Evolutionary conservation across 1,140 invertebrate species (phyloP), one percentile per base, ranked within the genome.

Genomic region (Heliconius hermathena): DNA sequence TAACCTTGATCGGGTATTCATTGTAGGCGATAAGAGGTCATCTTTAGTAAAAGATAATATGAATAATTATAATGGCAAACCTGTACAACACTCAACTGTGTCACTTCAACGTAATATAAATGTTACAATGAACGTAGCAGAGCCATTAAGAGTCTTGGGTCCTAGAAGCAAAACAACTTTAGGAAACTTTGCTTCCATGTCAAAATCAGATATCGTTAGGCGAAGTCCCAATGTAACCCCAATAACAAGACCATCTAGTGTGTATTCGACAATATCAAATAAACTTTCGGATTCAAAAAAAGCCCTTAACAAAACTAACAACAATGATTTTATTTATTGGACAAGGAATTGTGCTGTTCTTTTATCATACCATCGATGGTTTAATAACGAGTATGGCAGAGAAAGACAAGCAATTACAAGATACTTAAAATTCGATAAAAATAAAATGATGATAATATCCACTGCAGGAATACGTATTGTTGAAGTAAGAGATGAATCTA

Each of bases 1-100:
- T 93, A 97, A 98, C 88, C 96, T 97, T 71, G 97, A 97, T 95
- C 96, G 96, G 86, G 97, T 97, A 78, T 97, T 97, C 87, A 95
- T 96, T n/a, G 95, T 95, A 41, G 93, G 94, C 18, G 95, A 96
- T 83, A 94, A 91, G 82, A 94, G 88, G 81, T 88, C 89, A 71
- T 78, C 87, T 41, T 76, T 92, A 85, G 52, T 91, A 85, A 94
- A 94, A 93, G 94, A 91, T 91, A 91, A 93, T 85, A 87, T 95
- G 94, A 89, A 95, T 86, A 90, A 94, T 85, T 95, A 88, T 73
- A 91, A 88, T 90, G 89, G 92, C 79, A 94, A 94, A 87, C 91
- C 91, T 71, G 92, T 93, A 18, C 90, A 93, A 82, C 90, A 93
- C 88, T 90, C 88, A n/a, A 90, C 87, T 2, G 93, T 95, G 66